Evolutionary conservation across 2,888 invertebrate genomes (phyloP).

Genomic region (Limnephilus lunatus): DNA sequence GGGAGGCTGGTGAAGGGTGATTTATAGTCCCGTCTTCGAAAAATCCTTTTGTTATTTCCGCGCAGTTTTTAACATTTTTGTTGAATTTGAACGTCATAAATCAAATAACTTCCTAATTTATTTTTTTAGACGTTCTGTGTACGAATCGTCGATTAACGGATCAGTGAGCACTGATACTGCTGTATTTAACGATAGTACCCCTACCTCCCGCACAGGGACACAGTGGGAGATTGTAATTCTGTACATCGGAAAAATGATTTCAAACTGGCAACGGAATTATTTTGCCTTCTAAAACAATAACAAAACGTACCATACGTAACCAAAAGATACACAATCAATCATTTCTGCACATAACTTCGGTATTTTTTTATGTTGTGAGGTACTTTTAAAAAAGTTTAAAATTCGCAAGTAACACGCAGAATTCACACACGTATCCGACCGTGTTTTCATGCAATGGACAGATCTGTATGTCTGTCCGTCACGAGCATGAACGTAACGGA

Average conservation of each 20-base stretch:
- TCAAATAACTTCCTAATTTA: neutral
- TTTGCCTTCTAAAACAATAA: neutral
- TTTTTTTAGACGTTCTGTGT: neutral
- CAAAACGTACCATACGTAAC: too few species aligned
- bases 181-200: neutral
- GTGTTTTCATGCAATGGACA: too few species aligned
- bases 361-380: too few species aligned
- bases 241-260: neutral
- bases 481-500: too few species aligned
- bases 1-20: neutral
- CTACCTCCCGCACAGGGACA: too few species aligned
- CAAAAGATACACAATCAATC: too few species aligned
- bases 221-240: neutral
- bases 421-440: too few species aligned
- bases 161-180: neutral
- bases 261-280: neutral
- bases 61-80: neutral
- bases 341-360: too few species aligned
- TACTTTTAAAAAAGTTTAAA: too few species aligned
- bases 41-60: neutral
- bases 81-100: neutral
- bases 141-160: neutral
- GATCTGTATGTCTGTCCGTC: too few species aligned
- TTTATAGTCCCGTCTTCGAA: neutral
- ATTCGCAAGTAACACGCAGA: too few species aligned